Evolutionary conservation across 2,797 vertebrate species (phyloP).

Genomic region (Hyperoplus lanceolatus): DNA sequence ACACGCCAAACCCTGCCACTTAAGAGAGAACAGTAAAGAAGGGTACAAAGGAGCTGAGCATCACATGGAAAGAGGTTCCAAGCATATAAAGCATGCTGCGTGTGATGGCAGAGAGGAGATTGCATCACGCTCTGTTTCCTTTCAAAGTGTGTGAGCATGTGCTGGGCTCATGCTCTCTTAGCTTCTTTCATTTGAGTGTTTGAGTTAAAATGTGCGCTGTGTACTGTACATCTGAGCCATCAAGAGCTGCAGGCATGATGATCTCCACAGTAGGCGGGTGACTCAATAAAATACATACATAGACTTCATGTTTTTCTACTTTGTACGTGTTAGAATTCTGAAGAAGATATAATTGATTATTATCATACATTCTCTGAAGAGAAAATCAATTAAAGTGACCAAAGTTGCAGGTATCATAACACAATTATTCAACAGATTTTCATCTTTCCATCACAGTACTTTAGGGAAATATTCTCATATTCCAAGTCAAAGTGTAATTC

Average conservation of each 20-base stretch:
- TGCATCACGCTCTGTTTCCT: slow-evolving; percentile 72
- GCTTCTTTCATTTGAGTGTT: slow-evolving; percentile 39
- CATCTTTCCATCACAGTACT: background rate
- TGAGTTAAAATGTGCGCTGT: slow-evolving; percentile 19
- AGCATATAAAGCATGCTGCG: slow-evolving; percentile 42
- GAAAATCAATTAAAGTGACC: background rate
- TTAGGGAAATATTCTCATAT: slow-evolving; percentile 22
- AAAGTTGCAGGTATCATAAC: slow-evolving; percentile 11
- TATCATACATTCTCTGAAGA: slow-evolving; percentile 9
- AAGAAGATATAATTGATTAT: background rate
- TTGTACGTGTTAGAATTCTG: background rate
- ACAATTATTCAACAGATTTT: slow-evolving; percentile 1
- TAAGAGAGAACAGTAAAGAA: background rate
- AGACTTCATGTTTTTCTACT: slow-evolving; percentile 4
- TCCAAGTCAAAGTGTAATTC: slow-evolving; percentile 35
- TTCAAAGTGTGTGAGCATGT: slow-evolving; percentile 32
- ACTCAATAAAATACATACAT: background rate
- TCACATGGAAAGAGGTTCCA: slow-evolving; percentile 24
- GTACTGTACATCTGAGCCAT: slow-evolving; percentile 51
- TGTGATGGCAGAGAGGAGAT: slow-evolving; percentile 50
- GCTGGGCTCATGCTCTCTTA: slow-evolving; percentile 7
- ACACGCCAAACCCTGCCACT: background rate
- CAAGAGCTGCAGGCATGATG: slow-evolving; percentile 22
- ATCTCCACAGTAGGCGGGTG: background rate
- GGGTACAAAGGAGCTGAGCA: background rate